Base-by-base conservation (phyloP, 2,113 vertebrate genomes). In the Rhinopithecus roxellana region DNA sequence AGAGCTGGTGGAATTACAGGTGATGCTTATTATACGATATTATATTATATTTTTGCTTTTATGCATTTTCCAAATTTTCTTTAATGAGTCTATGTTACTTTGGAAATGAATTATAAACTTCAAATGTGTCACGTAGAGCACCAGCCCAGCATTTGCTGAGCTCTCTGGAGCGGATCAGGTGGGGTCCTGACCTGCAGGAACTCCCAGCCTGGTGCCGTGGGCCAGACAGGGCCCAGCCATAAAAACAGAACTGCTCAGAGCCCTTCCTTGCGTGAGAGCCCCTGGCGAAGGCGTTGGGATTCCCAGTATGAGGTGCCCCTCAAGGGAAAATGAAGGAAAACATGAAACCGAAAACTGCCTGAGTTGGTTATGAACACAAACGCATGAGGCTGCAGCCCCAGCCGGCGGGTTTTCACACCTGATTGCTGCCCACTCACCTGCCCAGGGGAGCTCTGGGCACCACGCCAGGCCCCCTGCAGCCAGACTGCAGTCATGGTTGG, bases 1-100 rank as follows among this genome's bases (percentile, higher is more conserved):
- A 30, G 6, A 90, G 8, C 45, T 72, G n/a, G 10, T 70, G 4
- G 32, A 93, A 94, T 38, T 85, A 27, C 2, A 90, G 83, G 30
- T 90, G 50, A 78, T 35, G n/a, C 89, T 90, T 55, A 38, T 74
- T 82, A 38, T 61, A 57, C 27, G 91, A 67, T 79, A 74, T 67
- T 90, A 57, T 79, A 74, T 75, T 93, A 90, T 32, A 45, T 48
- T 78, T 95, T 94, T 90, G 80, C 69, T 88, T 78, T 79, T 20
- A 23, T 30, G 30, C 75, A 61, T 69, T 91, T 96, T 91, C 43
- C 82, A 48, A 72, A 43, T 82, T 50, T 61, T 89, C 78, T 83
- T 10, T 40, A 43, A 59, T 48, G 90, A 86, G 18, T 79, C 35
- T 40, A 64, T 40, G 43, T 20, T 30, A 55, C 43, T 91, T 52